Percentiles rank a stretch among this genome's conserved stretches.
These are phyloP conservation scores for Gasterosteus nipponicus DNA, from an alignment of 2,113 vertebrate genomes.

Conservation along the genomic window DNA sequence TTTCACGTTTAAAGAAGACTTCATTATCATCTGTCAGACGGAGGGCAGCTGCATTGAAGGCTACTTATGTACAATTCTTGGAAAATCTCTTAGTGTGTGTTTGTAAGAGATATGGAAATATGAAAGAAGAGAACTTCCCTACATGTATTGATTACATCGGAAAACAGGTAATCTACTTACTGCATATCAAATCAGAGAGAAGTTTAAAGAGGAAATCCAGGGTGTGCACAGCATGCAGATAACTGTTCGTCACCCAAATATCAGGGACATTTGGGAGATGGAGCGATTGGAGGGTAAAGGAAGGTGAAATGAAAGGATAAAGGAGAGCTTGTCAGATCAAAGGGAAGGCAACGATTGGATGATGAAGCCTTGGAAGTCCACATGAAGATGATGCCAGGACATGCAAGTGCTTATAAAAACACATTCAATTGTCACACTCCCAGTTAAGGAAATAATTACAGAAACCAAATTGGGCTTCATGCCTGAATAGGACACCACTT, in stretches of 20 bases:
- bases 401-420: not conserved
- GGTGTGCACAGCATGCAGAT: conserved; percentile 24
- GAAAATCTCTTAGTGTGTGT: not conserved
- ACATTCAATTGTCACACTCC: conserved; percentile 21
- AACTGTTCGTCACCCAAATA: conserved; percentile 33
- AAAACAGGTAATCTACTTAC: conserved; percentile 47
- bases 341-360: conserved; percentile 54
- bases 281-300: conserved; percentile 53
- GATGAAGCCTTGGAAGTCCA: conserved; percentile 62
- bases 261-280: conserved; percentile 37
- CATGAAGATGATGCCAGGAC: conserved; percentile 38
- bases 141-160: conserved; percentile 20
- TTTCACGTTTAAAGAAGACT: conserved; percentile 4
- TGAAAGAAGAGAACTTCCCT: conserved; percentile 16
- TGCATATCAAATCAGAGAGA: conserved; percentile 53
- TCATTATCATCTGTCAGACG: conserved; percentile 26
- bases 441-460: conserved; percentile 21
- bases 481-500: conserved; percentile 15
- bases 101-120: not conserved
- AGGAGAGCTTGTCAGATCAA: conserved; percentile 62
- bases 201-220: conserved; percentile 31
- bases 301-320: conserved; percentile 48
- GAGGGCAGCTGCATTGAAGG: not conserved
- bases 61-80: not conserved
- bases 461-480: not conserved